Base-by-base conservation (phyloP, 2,113 vertebrate genomes). In the Vidua macroura region DNA sequence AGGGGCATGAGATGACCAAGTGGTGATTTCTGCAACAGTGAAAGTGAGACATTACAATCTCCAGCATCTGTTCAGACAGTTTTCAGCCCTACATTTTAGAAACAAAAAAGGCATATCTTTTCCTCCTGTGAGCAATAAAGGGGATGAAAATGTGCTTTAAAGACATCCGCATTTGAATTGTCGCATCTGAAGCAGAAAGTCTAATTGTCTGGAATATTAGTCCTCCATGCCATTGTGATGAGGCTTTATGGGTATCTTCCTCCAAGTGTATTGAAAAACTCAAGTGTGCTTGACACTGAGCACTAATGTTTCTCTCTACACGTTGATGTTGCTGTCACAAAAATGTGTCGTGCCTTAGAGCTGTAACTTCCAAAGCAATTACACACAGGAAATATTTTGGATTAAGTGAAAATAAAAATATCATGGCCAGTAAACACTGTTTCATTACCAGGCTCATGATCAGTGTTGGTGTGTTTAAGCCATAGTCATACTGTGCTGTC, bases 121-220 rank as follows among this genome's bases (percentile, higher is more conserved):
- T 74, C 69, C 94, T 96, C 94, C 94, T 97, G 94, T 97, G 95
- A 95, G 92, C 93, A 93, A 95, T 90, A 96, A 93, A 95, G 86
- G 88, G 91, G 92, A 96, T 91, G 95, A 96, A 92, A 93, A 94
- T 90, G 94, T 88, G 92, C 93, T 97, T 97, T 96, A 97, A 97
- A 72, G 76, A 95, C 96, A 96, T 81, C 74, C 89, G 19, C 95
- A 86, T 94, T 97, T 97, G 96, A 97, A 97, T 97, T 95, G 91
- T 95, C 96, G 92, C 97, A 97, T 98, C 98, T 95, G 96, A 96
- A 97, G 89, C 94, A 97, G 92, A 97, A 95, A 97, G 93, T 86
- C 95, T 97, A 97, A 97, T 97, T 96, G 96, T 97, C 96, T 94
- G 92, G 81, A 92, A 95, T 96, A 95, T 97, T 97, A 95, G 95